phyloP scores from a whole-genome alignment of 2,113 vertebrate genomes.

The Anas platyrhynchos region DNA sequence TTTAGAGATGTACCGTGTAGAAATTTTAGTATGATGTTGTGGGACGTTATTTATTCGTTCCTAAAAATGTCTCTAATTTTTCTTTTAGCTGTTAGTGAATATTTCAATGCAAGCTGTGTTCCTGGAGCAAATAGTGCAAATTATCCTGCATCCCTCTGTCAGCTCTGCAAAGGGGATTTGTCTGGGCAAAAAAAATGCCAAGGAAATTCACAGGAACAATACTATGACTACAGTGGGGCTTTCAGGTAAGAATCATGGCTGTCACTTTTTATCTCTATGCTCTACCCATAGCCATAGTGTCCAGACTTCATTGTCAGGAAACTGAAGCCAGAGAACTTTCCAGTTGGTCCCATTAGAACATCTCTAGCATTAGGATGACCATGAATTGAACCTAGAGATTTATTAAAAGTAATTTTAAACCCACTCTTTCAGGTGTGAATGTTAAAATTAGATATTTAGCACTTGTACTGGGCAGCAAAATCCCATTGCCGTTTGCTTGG shows the following conservation, averaged over 20 bases:
- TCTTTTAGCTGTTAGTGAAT: conserved; percentile 85
- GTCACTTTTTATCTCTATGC: rapidly evolving
- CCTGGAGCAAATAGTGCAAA: conserved; percentile 80
- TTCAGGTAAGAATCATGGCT: conserved; percentile 84
- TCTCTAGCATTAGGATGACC: background rate
- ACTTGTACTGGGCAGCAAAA: background rate
- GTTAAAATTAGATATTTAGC: background rate
- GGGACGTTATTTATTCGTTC: background rate
- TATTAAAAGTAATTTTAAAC: background rate
- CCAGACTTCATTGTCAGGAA: background rate
- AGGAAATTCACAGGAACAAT: conserved; percentile 76
- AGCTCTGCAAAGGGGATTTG: conserved; percentile 82
- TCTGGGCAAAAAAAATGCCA: conserved; percentile 77
- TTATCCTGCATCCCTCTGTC: conserved; percentile 82
- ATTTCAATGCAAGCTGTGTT: conserved; percentile 90
- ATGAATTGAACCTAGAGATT: background rate
- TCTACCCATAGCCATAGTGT: background rate
- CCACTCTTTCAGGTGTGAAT: background rate
- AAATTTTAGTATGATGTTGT: background rate
- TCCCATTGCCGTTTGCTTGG: background rate
- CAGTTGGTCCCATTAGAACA: background rate
- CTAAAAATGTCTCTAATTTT: background rate
- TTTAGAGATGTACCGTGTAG: background rate
- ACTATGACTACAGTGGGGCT: conserved; percentile 88
- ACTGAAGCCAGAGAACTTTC: background rate